Base-by-base conservation (phyloP, 2,888 invertebrate genomes). In the Scaeva pyrastri region DNA sequence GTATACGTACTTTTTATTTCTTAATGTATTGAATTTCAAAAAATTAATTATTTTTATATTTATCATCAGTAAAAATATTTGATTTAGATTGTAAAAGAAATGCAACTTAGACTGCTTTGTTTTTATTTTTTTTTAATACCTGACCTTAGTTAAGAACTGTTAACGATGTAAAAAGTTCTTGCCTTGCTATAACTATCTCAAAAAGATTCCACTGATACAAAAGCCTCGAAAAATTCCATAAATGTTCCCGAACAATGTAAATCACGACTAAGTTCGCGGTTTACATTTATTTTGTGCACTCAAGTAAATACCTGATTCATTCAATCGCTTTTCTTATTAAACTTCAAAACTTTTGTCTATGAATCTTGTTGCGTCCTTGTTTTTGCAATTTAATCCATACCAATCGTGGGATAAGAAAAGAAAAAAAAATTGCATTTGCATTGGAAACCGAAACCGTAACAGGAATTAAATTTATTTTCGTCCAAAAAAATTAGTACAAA, bases 401-500 rank as follows among this genome's bases (percentile, higher is more conserved):
- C 5, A 31, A 31, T 31, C 31, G 8, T 31, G 8, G 31, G 31
- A 31, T 31, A 8, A 26, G 26, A 31, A 31, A 31, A 31, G 31
- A 31, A 2, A 31, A 8, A 31, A 50, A 12, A 8, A 16, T 66
- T 48, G 31, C 48, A 31, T 58, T 60, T 36, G 12, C n/a, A 48
- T 21, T 21, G 21, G 52, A 68, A 68, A n/a, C 52, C n/a, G 2
- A 39, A 31, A 31, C 31, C 5, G 5, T 31, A 31, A 52, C 52
- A 39, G 21, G n/a, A 50, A 68, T 68, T 52, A 39, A 50, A 68
- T 48, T 52, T 48, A 36, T 36, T 48, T 26, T 8, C 21, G 12
- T 12, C 10, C 14, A 39, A 21, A 50, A 50, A 56, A 56, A 31
- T 56, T 26, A 21, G 31, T 45, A 31, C 11, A 55, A 56, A 55